Conservation (phyloP, 1,140 invertebrate genomes). For the Melipona quadrifasciata region DNA sequence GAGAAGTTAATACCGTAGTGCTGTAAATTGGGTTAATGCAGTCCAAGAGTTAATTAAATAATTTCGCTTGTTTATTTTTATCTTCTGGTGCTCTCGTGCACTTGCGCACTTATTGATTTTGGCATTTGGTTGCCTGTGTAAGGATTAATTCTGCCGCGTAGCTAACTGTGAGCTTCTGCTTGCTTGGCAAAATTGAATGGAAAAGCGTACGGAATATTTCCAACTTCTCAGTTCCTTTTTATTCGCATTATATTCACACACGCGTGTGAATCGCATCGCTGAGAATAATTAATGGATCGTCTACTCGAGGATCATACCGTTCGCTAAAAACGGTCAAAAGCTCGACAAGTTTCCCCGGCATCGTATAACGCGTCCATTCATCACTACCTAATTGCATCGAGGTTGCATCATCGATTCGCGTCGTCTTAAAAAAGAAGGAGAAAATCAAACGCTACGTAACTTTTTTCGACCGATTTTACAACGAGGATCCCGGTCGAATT, state of each 20-base stretch:
- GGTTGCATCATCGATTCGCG: background rate
- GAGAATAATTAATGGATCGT: conserved; percentile 11
- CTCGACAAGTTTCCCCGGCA: background rate
- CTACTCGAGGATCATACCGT: conserved; percentile 9
- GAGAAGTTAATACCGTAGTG: too few species aligned
- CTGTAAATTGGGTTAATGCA: too few species aligned
- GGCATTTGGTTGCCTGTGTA: background rate
- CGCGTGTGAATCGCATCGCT: background rate
- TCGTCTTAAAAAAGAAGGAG: background rate
- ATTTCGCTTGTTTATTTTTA: too few species aligned
- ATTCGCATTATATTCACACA: background rate
- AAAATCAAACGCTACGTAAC: background rate
- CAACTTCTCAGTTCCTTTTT: background rate
- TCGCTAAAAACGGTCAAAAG: background rate
- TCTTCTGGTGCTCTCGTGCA: too few species aligned
- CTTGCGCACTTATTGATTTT: background rate
- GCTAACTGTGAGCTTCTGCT: too few species aligned
- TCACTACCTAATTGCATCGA: background rate
- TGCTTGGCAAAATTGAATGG: too few species aligned
- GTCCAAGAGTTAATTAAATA: too few species aligned
- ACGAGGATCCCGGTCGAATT: background rate
- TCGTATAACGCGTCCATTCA: background rate
- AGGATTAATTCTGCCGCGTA: too few species aligned
- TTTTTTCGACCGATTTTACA: background rate
- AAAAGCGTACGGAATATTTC: background rate